Evolutionary conservation across 1,140 invertebrate species (phyloP).

Genomic region (Triops longicaudatus): DNA sequence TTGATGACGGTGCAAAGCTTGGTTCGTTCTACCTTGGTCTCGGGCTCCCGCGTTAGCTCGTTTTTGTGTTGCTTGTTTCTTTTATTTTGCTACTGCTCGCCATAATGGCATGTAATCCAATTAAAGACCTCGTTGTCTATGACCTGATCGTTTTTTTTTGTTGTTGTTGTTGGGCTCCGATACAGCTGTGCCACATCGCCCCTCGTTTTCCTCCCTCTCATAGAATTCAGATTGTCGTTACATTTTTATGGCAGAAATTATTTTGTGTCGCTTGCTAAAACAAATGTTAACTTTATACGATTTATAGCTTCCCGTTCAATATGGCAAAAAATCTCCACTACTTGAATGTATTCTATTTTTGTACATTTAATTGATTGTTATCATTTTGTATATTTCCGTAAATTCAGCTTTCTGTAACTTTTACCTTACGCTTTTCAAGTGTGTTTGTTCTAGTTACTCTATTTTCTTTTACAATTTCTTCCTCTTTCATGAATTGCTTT

Average conservation of each 20-base stretch:
- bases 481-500: no score
- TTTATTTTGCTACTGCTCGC: not conserved
- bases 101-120: conserved; percentile 15
- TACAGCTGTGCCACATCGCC: conserved; percentile 2
- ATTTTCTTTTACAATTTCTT: no score
- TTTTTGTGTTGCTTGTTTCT: not conserved
- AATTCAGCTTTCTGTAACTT: no score
- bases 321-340: no score
- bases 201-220: not conserved
- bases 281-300: not conserved
- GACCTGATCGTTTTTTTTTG: not conserved
- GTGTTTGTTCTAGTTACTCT: no score
- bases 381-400: no score
- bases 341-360: no score
- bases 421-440: no score
- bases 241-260: not conserved
- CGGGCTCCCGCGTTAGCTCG: conserved; percentile 5
- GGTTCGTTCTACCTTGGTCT: not conserved
- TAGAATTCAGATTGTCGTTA: not conserved
- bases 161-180: not conserved
- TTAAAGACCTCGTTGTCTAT: conserved; percentile 5
- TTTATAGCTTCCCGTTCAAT: no score
- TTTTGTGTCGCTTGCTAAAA: not conserved
- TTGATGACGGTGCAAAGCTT: not conserved
- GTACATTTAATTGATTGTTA: no score